Evolutionary conservation across 1,140 invertebrate species (phyloP), one percentile per base, ranked within the genome.

Genomic region (Tetranychus urticae): DNA sequence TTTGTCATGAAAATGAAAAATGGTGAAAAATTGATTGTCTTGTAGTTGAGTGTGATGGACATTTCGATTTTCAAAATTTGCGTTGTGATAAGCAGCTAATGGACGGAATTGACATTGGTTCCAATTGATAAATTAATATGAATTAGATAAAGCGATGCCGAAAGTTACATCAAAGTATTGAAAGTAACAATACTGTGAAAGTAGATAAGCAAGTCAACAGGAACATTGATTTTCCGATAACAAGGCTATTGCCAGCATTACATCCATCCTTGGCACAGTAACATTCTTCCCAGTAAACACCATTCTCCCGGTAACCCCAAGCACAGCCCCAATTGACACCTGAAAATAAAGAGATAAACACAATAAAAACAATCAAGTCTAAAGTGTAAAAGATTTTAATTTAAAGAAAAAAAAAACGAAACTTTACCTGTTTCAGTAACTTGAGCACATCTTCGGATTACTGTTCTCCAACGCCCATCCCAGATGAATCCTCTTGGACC

Each of bases 241-340:
- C 23, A 8, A 52, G 23, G 23, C n/a, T 13, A 31, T 52, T 7
- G 14, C n/a, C 50, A 31, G n/a, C 50, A 52, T 92, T 93, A 68
- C 88, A 93, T 63, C 81, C 80, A 70, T 92, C 86, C 63, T 82
- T 78, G 0, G 86, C 84, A 71, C 88, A 93, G 67, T 90, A 92
- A 69, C 88, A 93, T 70, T 91, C 86, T 71, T 93, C 86, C 88
- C 88, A 93, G 68, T 89, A 93, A 0, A 88, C 84, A 3, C 88
- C 87, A 68, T 92, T 91, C 61, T 86, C 81, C 65, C 86, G 81
- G 13, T 91, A 86, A 14, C 88, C 88, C 88, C 88, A 92, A 70
- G 92, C 91, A 68, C 88, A 93, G 88, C 86, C 66, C 88, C 88
- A 39, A 83, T 89, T 64, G 12, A 69, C 68, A 5, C 68, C 63